Evolutionary conservation across 1,140 invertebrate genomes (phyloP).

Genomic region (Diploscapter pachys): DNA sequence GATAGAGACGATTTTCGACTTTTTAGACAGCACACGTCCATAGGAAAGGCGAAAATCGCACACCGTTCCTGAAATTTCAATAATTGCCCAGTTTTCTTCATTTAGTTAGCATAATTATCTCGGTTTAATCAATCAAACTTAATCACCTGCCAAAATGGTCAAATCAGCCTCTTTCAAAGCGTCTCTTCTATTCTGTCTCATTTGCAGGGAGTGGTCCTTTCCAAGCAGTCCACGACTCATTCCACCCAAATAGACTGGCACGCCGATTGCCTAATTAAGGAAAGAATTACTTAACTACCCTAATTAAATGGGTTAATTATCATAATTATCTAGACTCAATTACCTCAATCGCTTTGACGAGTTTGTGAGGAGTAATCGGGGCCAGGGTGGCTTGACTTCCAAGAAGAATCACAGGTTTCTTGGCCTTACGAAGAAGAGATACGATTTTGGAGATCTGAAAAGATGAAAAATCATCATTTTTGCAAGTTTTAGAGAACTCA

Average conservation of each 20-base stretch:
- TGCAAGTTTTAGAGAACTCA: not conserved
- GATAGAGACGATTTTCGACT: conserved; percentile 67
- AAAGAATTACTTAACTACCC: no score
- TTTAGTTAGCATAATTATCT: not conserved
- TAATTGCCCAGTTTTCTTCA: no score
- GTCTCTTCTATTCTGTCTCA: conserved; percentile 66
- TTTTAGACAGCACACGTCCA: conserved; percentile 65
- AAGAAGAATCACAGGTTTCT: conserved; percentile 67
- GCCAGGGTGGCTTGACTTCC: conserved; percentile 68
- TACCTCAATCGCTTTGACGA: conserved; percentile 62
- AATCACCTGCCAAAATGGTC: conserved; percentile 66
- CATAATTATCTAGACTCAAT: no score
- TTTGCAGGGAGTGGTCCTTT: conserved; percentile 61
- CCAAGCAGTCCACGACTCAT: conserved; percentile 70
- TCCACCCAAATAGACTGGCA: conserved; percentile 69
- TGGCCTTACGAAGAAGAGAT: conserved; percentile 59
- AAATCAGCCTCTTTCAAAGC: conserved; percentile 69
- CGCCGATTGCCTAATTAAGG: conserved; percentile 60
- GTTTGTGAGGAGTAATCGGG: conserved; percentile 62
- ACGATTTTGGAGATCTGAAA: conserved; percentile 22
- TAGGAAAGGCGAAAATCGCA: conserved; percentile 70
- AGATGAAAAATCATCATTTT: not conserved
- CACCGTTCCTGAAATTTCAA: conserved; percentile 62
- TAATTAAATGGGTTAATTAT: no score
- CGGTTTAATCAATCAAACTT: conserved; percentile 16